Base-by-base conservation (phyloP, 2,888 invertebrate genomes). In the Eudemis profundana region DNA sequence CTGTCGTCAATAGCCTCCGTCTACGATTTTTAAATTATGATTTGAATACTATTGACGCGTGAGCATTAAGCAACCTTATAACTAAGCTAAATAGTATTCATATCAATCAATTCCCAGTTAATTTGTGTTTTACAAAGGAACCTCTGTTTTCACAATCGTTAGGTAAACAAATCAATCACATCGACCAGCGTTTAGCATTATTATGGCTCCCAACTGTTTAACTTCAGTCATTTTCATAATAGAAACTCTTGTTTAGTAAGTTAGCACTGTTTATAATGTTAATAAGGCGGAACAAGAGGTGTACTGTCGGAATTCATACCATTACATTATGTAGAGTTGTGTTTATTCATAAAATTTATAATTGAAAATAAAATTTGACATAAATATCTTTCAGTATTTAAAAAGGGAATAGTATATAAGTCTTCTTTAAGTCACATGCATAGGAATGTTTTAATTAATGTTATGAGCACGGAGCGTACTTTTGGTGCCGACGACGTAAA, bases 291-390 rank as follows among this genome's bases (percentile, higher is more conserved):
- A 44, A 64, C 44, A 64, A 59, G 29, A 10, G 57, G 57, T 23
- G 10, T 36, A 38, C 38, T 64, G 50, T 64, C 2, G 1, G 36
- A 51, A 59, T 40, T 53, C 38, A 63, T 57, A 57, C 56, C 2
- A 64, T 14, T 17, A 36, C 17, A 42, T 36, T 33, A n/a, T 23
- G 38, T 59, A 46, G 12, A 29, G 19, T 57, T 47, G 33, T 57
- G 36, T 64, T 59, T 59, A 64, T 64, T 63, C n/a, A n/a, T n/a
- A n/a, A n/a, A n/a, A n/a, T n/a, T n/a, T 8, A 49, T 23, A 21
- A 10, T 15, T 21, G 4, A 50, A 38, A 42, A 56, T 57, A 49
- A 49, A 17, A 3, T 29, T 50, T 14, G n/a, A 19, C 19, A 56
- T 44, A 29, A 14, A 23, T 27, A 23, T 33, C 10, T 33, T 33